A percentile compares a stretch with the other conserved stretches of the same genome.
Conservation (phyloP, 2,113 vertebrate species). For the Aptenodytes forsteri region DNA sequence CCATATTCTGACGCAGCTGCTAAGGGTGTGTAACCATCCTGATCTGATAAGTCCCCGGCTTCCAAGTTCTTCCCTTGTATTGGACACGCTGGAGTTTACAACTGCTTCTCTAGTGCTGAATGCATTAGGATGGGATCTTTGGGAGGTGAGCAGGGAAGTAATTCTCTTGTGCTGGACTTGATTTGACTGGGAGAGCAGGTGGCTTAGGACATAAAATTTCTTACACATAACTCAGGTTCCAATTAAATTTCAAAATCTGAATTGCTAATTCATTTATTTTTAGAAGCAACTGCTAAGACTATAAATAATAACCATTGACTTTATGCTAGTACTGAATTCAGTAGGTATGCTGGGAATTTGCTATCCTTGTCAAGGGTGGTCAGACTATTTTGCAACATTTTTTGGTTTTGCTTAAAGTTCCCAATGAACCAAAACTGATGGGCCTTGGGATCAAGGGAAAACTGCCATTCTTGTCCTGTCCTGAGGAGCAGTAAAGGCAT, state of each 20-base stretch:
- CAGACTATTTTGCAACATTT: background rate
- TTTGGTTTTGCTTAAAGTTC: background rate
- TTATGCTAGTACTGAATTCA: background rate
- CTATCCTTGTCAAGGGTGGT: background rate
- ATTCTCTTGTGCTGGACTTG: background rate
- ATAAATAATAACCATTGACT: background rate
- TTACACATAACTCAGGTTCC: background rate
- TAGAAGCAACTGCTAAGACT: background rate
- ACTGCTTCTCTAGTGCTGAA: conserved; percentile 80
- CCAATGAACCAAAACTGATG: background rate
- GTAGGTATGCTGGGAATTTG: background rate
- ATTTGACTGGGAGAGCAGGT: background rate
- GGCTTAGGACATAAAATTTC: background rate
- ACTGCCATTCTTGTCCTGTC: background rate
- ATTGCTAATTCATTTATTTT: background rate
- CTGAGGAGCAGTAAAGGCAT: background rate
- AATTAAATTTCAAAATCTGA: background rate
- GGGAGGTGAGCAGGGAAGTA: conserved; percentile 71
- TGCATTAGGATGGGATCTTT: conserved; percentile 71
- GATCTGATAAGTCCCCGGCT: conserved; percentile 79
- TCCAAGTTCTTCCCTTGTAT: conserved; percentile 75
- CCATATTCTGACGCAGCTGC: conserved; percentile 82
- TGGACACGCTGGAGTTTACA: conserved; percentile 71
- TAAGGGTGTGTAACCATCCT: conserved; percentile 89
- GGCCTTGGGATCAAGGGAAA: background rate